A percentile compares a stretch with the other conserved stretches of the same genome.
These are phyloP conservation scores for Lutraria lutraria DNA, from an alignment of 2,888 invertebrate species.

Conservation along the genomic window DNA sequence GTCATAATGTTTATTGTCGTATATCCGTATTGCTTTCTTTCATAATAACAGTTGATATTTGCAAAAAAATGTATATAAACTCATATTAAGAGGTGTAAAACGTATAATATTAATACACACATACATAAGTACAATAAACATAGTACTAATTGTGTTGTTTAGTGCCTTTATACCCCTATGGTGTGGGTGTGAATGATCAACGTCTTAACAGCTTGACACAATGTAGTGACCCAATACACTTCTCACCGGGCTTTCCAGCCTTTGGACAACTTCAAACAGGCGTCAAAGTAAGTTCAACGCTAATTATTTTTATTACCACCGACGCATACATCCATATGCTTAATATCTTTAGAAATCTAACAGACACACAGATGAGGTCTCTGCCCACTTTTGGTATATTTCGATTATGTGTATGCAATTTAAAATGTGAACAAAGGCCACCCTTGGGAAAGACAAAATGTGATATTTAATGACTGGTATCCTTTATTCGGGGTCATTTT, in stretches of 20 bases:
- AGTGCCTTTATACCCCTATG: not conserved
- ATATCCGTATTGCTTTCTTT: too few species aligned
- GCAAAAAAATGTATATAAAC: too few species aligned
- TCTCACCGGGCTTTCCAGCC: not conserved
- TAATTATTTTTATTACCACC: not conserved
- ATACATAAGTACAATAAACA: too few species aligned
- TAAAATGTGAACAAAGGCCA: too few species aligned
- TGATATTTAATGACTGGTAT: too few species aligned
- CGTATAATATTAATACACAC: not conserved
- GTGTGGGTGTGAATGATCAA: not conserved
- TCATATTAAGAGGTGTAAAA: too few species aligned
- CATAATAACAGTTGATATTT: too few species aligned
- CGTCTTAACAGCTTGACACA: not conserved
- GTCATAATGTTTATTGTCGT: too few species aligned
- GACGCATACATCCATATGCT: not conserved
- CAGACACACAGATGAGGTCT: not conserved
- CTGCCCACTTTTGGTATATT: too few species aligned
- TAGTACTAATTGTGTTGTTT: not conserved
- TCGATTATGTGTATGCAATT: too few species aligned
- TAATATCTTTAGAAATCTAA: not conserved
- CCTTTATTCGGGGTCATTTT: too few species aligned
- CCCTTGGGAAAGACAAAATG: too few species aligned
- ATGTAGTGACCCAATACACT: not conserved
- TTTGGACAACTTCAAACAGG: not conserved
- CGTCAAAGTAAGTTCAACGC: not conserved